Evolutionary conservation across 2,113 vertebrate genomes (phyloP), one percentile per base, ranked within the genome.

Genomic region (Rhombomys opimus): DNA sequence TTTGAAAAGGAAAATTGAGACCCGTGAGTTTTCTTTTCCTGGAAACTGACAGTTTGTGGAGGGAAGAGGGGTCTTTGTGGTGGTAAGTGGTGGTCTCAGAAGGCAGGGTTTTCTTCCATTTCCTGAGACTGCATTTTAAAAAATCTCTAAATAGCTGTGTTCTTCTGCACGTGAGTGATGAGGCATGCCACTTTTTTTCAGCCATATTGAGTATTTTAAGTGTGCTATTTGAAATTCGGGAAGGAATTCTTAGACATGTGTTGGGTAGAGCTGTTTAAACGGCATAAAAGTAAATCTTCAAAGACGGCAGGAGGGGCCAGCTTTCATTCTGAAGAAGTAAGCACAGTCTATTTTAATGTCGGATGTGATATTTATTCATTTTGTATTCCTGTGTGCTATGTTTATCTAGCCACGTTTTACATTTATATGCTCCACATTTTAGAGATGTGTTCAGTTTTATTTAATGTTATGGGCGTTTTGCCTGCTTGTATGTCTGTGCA

Each of bases 321-420:
- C 68, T 93, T 93, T 91, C 35, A 38, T 54, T 52, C 14, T 67
- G 27, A 50, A 77, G 46, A 61, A 15, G 9, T 17, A 52, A 17
- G 25, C 41, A 8, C 73, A 76, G 35, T 78, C 87, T 77, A 80
- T 63, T 90, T 91, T 87, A 20, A 38, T 68, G 30, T 78, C 27
- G 27, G 81, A 41, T 82, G 41, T 54, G n/a, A 75, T 50, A 67
- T 76, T 72, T 68, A 5, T 23, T 23, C 65, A 52, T 52, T 57
- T 90, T 86, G 10, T 46, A 50, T 73, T 23, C 35, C 7, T 67
- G 30, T 22, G 54, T 13, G 84, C n/a, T 78, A 18, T 76, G 50
- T 61, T 73, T 95, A 61, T 59, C 61, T 89, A 54, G 7, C 13
- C 91, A 35, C 23, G 57, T 86, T 96, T 91, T 52, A 77, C 52